These are phyloP conservation scores for Embiotoca jacksoni DNA, from an alignment of 2,113 vertebrate species.

Conservation along the genomic window DNA sequence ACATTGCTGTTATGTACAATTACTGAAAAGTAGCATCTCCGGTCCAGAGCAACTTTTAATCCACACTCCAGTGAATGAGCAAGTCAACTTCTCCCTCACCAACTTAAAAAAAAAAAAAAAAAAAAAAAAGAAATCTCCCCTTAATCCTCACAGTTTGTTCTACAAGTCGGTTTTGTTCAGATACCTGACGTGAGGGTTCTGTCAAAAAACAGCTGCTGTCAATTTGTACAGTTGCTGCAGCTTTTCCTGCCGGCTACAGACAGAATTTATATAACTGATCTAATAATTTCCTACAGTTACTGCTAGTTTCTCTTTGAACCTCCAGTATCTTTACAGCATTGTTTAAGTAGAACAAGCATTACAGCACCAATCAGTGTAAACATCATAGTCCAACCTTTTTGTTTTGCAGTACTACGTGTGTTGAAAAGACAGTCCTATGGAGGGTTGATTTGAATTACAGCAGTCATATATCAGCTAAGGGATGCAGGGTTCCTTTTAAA, in stretches of 20 bases:
- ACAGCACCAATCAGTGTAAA: conserved; percentile 3
- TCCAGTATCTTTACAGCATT: neutral
- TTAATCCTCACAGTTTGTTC: conserved; percentile 63
- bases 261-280: conserved; percentile 33
- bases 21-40: conserved; percentile 80
- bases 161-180: conserved; percentile 37
- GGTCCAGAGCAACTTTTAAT: conserved; percentile 80
- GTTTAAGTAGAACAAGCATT: conserved; percentile 14
- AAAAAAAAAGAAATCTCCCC: conserved; percentile 5
- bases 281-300: conserved; percentile 24
- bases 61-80: conserved; percentile 68
- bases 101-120: neutral
- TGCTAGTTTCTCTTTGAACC: conserved; percentile 8
- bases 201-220: conserved; percentile 41
- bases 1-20: conserved; percentile 84
- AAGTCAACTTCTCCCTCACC: conserved; percentile 58
- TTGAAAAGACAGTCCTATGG: neutral
- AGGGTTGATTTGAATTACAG: conserved; percentile 41
- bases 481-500: conserved; percentile 35
- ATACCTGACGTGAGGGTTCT: conserved; percentile 36
- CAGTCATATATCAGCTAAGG: conserved; percentile 4
- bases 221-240: conserved; percentile 23
- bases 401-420: conserved; percentile 2
- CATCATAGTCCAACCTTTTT: conserved; percentile 21
- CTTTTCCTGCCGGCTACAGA: conserved; percentile 9